These are phyloP conservation scores for Callinectes sapidus DNA, from an alignment of 2,888 invertebrate species.

Conservation along the genomic window DNA sequence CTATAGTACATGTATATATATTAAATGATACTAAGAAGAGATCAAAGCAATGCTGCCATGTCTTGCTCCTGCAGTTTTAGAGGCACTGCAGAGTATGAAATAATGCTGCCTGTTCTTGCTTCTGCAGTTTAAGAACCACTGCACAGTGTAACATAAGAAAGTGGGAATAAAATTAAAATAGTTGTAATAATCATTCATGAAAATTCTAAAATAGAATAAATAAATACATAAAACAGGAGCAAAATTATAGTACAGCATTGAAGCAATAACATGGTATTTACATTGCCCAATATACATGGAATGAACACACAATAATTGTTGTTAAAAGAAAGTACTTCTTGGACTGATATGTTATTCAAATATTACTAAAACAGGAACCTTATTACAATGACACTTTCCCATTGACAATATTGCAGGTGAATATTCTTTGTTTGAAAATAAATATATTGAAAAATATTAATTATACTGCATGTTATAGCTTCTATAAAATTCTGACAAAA, in stretches of 20 bases:
- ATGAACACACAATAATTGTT: neutral
- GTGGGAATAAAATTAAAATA: neutral
- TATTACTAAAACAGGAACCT: neutral
- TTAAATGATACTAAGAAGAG: neutral
- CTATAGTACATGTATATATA: neutral
- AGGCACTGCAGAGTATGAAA: neutral
- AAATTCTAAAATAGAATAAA: too few species aligned
- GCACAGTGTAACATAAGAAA: neutral
- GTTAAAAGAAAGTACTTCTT: neutral
- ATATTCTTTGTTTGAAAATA: neutral
- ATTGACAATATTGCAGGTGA: conserved; percentile 4
- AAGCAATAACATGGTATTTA: neutral
- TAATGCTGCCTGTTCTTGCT: too few species aligned
- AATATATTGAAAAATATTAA: neutral
- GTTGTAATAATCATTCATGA: too few species aligned
- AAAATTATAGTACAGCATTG: neutral
- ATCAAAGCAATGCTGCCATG: neutral
- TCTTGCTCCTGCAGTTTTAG: conserved; percentile 5
- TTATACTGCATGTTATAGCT: conserved; percentile 11
- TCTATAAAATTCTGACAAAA: conserved; percentile 32
- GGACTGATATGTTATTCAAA: neutral
- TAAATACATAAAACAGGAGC: neutral
- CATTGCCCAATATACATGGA: neutral
- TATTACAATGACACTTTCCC: neutral
- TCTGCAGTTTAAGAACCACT: neutral